These are phyloP conservation scores for Chloroclystis v-ata DNA, from an alignment of 2,888 invertebrate species.

Conservation along the genomic window DNA sequence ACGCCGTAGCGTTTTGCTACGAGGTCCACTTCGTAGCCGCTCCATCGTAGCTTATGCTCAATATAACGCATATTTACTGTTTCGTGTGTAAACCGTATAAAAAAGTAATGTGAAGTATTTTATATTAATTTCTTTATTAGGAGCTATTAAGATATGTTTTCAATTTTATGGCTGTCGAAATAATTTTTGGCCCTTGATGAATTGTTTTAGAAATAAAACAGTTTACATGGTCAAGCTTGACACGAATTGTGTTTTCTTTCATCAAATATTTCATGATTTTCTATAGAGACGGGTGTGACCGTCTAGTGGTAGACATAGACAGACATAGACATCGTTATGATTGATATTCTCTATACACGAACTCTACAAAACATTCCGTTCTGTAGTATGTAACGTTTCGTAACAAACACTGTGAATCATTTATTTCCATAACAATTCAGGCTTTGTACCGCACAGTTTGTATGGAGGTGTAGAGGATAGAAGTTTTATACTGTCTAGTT, in stretches of 20 bases:
- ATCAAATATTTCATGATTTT: conserved; percentile 24
- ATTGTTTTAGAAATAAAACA: too few species aligned
- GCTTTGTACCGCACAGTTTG: conserved; percentile 9
- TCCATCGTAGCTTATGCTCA: conserved; percentile 27
- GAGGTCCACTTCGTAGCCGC: conserved; percentile 20
- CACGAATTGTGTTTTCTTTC: not conserved
- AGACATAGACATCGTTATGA: conserved; percentile 25
- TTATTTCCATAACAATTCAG: conserved; percentile 23
- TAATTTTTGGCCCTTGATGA: too few species aligned
- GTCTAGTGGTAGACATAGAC: conserved; percentile 17
- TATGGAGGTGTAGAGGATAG: conserved; percentile 30
- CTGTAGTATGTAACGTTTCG: conserved; percentile 11
- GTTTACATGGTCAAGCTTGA: not conserved
- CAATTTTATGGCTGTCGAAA: too few species aligned
- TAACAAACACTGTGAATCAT: conserved; percentile 17
- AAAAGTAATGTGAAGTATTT: not conserved
- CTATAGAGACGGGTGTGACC: conserved; percentile 26
- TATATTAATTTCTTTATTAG: too few species aligned
- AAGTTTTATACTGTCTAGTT: conserved; percentile 40
- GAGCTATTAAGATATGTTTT: too few species aligned
- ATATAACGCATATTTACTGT: conserved; percentile 3
- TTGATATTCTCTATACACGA: conserved; percentile 43
- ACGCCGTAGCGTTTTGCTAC: conserved; percentile 7
- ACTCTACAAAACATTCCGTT: conserved; percentile 25
- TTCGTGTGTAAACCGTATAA: conserved; percentile 9